These are phyloP conservation scores for Butorides virescens DNA, from an alignment of 2,113 vertebrate genomes.

Conservation along the genomic window DNA sequence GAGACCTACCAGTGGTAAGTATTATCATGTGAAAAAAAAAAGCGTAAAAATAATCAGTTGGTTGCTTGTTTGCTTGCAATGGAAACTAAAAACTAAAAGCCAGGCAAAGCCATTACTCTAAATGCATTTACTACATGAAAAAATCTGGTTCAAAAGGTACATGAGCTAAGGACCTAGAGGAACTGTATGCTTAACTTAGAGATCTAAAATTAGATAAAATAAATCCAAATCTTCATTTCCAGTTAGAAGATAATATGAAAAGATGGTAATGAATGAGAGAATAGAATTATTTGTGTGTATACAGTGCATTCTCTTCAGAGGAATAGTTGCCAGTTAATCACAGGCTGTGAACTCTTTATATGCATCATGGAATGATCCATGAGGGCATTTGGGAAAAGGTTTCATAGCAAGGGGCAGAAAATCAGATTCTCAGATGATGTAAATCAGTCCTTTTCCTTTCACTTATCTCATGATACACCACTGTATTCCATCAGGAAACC, in stretches of 20 bases:
- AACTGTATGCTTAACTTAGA: background rate
- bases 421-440: background rate
- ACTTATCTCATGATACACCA: background rate
- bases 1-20: background rate
- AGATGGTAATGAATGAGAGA: background rate
- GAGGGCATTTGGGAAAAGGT: background rate
- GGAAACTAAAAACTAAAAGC: background rate
- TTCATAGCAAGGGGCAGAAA: background rate
- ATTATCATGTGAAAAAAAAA: background rate
- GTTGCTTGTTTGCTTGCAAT: background rate
- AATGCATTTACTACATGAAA: background rate
- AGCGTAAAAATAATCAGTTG: background rate
- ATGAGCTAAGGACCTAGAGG: background rate
- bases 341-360: background rate
- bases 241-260: background rate
- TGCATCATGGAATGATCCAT: background rate
- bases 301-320: background rate
- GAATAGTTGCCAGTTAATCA: background rate
- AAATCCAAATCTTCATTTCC: background rate
- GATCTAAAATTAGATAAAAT: background rate
- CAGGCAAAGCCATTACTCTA: background rate
- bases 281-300: background rate
- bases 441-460: background rate
- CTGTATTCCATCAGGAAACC: background rate
- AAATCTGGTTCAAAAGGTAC: rapidly evolving